Base-by-base conservation (phyloP, 2,113 vertebrate species). In the Chlamydotis undulata region DNA sequence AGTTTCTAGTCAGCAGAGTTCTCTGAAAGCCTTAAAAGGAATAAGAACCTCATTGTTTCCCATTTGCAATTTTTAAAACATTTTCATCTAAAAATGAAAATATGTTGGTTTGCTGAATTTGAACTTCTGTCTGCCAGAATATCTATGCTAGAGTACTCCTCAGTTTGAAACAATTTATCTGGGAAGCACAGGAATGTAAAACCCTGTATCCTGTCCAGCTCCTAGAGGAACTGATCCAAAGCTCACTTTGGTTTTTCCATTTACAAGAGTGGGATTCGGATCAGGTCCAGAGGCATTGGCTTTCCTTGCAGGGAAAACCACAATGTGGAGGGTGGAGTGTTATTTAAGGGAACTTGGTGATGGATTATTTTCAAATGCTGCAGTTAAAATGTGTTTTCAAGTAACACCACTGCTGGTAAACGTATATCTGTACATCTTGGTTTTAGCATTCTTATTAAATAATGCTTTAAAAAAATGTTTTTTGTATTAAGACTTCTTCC, bases 231-330 rank as follows among this genome's bases (percentile, higher is more conserved):
- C 29, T 50, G 35, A 60, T 95, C 90, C 96, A 97, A 96, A 92
- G 74, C 33, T 95, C 89, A 50, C 87, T 96, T 91, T 37, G 70
- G 3, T 83, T 95, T 96, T 96, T 94, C 94, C 94, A 93, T 82
- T 91, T 89, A 73, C 61, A 87, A 35, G 61, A 95, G 43, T 73
- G 74, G 61, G 77, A 93, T 91, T 96, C 80, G 2, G 6, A 96
- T 73, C 77, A 91, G 57, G 23, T 59, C 83, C 65, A 87, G 53
- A 93, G 53, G 74, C 89, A 87, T 0, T 93, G 83, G 80, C 73
- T 87, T 91, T 92, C 81, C 47, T 89, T 87, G 37, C 78, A 83
- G 41, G 14, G 41, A 84, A 92, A 96, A 93, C 77, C 86, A 92
- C 86, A 92, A 55, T 43, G n/a, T 68, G 56, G 94, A 87, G 92